phyloP scores from a whole-genome alignment of 2,797 vertebrate species.

The Alectoris magna region DNA sequence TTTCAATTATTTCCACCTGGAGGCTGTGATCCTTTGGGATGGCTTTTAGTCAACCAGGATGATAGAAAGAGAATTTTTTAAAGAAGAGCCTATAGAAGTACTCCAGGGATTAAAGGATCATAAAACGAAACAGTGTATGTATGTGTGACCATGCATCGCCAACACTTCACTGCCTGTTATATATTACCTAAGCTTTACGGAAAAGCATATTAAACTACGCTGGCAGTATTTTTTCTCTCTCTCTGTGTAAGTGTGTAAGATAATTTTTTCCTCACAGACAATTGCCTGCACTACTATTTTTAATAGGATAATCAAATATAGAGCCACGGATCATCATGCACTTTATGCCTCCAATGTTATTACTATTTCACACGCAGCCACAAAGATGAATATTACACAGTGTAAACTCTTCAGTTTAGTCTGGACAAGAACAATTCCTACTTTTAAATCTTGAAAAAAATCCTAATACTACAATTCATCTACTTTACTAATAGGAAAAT shows the following conservation, averaged over 20 bases:
- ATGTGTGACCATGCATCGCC: accelerated
- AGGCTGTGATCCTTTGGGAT: not conserved
- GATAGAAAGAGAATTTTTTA: not conserved
- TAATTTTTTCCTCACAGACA: not conserved
- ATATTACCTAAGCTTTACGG: not conserved
- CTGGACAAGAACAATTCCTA: not conserved
- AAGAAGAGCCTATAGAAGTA: not conserved
- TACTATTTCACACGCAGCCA: not conserved
- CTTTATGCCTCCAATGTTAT: not conserved
- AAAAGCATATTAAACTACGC: not conserved
- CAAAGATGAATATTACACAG: not conserved
- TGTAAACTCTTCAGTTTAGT: not conserved
- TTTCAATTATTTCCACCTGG: not conserved
- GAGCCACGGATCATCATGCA: not conserved
- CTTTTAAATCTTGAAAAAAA: not conserved
- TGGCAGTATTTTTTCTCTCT: not conserved
- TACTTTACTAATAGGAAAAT: not conserved
- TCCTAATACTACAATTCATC: not conserved
- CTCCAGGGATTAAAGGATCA: not conserved
- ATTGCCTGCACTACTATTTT: not conserved
- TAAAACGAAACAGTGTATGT: not conserved
- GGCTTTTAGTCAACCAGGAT: not conserved
- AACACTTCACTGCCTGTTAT: not conserved
- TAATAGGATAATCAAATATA: not conserved
- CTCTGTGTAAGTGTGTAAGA: not conserved